phyloP scores from a whole-genome alignment of 2,113 vertebrate species.

The Heliornis fulica region DNA sequence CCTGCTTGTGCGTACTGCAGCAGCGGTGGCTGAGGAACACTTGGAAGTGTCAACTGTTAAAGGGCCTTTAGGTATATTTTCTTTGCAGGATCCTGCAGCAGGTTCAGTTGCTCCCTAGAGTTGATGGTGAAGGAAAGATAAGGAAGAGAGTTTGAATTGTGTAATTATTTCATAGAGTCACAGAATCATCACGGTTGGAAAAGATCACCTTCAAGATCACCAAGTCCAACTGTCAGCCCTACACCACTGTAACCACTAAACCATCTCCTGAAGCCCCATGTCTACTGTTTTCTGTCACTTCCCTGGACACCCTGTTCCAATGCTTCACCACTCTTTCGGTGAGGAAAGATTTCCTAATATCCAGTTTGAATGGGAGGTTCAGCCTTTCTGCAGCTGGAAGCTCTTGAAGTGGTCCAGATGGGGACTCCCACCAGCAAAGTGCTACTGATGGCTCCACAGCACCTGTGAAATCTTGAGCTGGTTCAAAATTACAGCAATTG shows the following conservation, averaged over 20 bases:
- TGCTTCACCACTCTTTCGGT: no score
- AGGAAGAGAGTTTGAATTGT: background rate
- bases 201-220: no score
- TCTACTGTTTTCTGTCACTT: no score
- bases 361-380: no score
- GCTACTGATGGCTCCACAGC: background rate
- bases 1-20: rapidly evolving
- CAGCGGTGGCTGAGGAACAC: background rate
- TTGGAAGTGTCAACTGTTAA: background rate
- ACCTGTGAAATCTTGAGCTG: background rate
- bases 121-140: background rate
- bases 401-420: background rate
- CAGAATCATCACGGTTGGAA: no score
- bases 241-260: no score
- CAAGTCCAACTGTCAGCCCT: no score
- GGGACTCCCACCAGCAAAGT: background rate
- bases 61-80: background rate
- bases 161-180: no score
- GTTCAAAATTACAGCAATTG: background rate
- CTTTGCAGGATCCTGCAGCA: background rate
- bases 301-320: no score
- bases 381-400: background rate
- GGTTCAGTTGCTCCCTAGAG: background rate
- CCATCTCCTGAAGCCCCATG: no score
- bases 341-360: no score